Evolutionary conservation across 1,140 invertebrate species (phyloP).

Genomic region (Sarcophaga bullata): DNA sequence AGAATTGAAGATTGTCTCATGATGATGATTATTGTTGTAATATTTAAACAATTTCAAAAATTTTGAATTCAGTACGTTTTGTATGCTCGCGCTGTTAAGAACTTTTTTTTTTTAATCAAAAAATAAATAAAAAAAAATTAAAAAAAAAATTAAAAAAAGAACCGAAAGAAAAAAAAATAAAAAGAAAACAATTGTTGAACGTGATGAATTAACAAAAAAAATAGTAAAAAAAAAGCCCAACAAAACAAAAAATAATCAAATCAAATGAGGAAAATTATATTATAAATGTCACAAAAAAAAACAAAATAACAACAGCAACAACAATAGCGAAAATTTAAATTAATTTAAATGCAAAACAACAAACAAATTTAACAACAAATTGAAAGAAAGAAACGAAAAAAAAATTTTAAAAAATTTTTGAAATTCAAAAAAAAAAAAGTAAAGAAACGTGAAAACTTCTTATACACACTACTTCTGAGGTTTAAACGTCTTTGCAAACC

Average conservation of each 20-base stretch:
- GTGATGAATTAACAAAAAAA: constrained; percentile 5
- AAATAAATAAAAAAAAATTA: too few relatives aligned
- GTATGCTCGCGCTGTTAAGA: constrained; percentile 23
- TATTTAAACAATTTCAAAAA: constrained; percentile 37
- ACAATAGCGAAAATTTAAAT: constrained; percentile 12
- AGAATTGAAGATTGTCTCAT: neutral
- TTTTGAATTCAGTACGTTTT: constrained; percentile 33
- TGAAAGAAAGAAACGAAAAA: neutral
- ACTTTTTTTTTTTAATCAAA: constrained; percentile 9
- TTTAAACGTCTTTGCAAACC: too few relatives aligned
- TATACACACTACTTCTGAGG: too few relatives aligned
- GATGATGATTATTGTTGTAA: constrained; percentile 21
- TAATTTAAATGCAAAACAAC: constrained; percentile 22
- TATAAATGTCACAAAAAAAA: neutral
- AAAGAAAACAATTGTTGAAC: neutral
- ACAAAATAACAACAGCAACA: neutral
- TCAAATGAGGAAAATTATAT: neutral
- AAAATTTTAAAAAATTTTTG: too few relatives aligned
- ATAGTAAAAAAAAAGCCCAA: neutral
- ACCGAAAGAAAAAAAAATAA: too few relatives aligned
- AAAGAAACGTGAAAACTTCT: neutral
- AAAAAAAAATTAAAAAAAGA: too few relatives aligned
- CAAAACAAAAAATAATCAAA: neutral
- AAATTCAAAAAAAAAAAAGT: neutral
- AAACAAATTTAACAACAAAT: neutral